Conservation (phyloP, 23 tunicate species). For the Trididemnum clinides region DNA sequence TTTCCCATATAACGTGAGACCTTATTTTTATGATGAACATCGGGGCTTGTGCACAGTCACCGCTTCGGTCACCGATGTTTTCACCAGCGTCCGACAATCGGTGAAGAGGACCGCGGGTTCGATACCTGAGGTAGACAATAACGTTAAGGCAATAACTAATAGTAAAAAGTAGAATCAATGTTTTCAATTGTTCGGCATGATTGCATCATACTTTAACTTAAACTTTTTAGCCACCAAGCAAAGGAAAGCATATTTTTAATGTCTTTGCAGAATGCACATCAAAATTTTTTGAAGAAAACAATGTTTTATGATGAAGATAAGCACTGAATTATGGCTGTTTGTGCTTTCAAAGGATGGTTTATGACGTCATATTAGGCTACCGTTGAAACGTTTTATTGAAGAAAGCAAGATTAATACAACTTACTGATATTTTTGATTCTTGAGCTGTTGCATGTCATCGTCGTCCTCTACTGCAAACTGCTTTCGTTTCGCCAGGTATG, state of each 20-base stretch:
- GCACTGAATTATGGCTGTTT: no score
- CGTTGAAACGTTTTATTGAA: no score
- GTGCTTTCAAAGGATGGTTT: no score
- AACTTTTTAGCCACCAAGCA: no score
- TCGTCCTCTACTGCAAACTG: conserved; percentile 89
- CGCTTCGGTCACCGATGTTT: neutral
- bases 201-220: neutral
- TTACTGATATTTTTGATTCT: conserved; percentile 75
- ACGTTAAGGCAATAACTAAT: no score
- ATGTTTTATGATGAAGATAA: no score
- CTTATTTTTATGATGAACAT: conserved; percentile 86
- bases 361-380: no score
- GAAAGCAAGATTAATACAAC: no score
- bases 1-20: conserved; percentile 95
- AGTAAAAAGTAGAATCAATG: neutral
- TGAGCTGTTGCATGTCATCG: conserved; percentile 63
- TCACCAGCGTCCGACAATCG: neutral
- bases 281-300: no score
- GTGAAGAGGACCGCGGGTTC: conserved; percentile 24
- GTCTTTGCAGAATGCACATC: no score
- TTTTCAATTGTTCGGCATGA: neutral
- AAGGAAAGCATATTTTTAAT: no score
- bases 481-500: conserved; percentile 72
- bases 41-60: conserved; percentile 60
- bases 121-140: conserved; percentile 46